Conservation (phyloP, 2,888 invertebrate genomes). For the Halictus quadricinctus region DNA sequence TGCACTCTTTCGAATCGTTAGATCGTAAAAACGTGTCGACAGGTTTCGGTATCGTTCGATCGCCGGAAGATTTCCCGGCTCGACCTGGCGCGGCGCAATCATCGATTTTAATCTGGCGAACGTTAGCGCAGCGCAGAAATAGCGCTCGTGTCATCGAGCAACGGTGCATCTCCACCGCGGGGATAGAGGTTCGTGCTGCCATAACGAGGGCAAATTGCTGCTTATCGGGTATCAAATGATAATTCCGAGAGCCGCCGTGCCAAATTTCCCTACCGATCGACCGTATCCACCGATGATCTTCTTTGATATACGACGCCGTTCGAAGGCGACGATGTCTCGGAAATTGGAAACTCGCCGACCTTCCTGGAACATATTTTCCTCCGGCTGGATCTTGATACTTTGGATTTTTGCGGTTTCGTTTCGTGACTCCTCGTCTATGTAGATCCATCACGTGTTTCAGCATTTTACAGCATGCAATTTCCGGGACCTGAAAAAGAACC, state of each 20-base stretch:
- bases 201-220: constrained; percentile 33
- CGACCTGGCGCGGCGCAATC: not conserved
- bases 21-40: not conserved
- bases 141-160: constrained; percentile 10
- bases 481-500: not conserved
- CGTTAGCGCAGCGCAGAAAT: constrained; percentile 1
- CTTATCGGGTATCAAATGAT: constrained; percentile 34
- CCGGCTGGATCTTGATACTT: not conserved
- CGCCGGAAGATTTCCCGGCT: not conserved
- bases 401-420: constrained; percentile 15
- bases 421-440: not conserved
- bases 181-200: not conserved
- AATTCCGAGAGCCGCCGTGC: constrained; percentile 26
- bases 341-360: constrained; percentile 40
- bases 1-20: not conserved
- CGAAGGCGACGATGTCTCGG: constrained; percentile 23
- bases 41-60: constrained; percentile 13
- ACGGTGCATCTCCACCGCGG: constrained; percentile 6
- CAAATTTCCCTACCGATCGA: constrained; percentile 28
- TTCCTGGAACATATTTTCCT: constrained; percentile 21
- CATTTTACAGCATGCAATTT: not conserved
- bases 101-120: constrained; percentile 15
- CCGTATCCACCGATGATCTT: constrained; percentile 12
- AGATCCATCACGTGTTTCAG: not conserved
- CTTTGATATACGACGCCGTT: constrained; percentile 45